Evolutionary conservation across 1,140 invertebrate genomes (phyloP).

Genomic region (Macrosteles quadrilineatus): DNA sequence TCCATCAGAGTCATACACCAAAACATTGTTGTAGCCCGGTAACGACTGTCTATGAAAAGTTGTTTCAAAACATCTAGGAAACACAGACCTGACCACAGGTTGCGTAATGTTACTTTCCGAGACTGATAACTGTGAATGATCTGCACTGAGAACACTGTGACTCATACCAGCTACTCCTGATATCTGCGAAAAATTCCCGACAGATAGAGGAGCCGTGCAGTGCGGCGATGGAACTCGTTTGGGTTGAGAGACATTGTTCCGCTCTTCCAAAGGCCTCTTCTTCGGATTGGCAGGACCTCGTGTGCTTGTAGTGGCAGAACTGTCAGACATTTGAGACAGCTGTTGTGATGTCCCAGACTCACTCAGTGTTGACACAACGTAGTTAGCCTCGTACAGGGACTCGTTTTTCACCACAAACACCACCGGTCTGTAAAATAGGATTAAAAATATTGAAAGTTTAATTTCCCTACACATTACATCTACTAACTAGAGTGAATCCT

Average conservation of each 20-base stretch:
- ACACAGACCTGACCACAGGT: neutral
- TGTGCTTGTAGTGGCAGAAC: neutral
- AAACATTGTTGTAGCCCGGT: constrained; percentile 9
- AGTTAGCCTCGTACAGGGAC: constrained; percentile 5
- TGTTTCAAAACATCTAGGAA: constrained; percentile 5
- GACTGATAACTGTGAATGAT: neutral
- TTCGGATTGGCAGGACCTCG: neutral
- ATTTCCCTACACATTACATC: neutral
- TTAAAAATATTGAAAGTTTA: neutral
- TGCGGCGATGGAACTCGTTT: neutral
- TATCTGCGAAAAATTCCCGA: too few relatives aligned
- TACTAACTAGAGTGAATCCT: too few relatives aligned
- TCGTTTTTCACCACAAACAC: constrained; percentile 19
- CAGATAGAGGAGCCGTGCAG: neutral
- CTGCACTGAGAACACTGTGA: too few relatives aligned
- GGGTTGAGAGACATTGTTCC: neutral
- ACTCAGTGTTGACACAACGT: constrained; percentile 19
- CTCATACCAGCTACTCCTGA: too few relatives aligned
- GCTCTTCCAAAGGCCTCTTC: neutral
- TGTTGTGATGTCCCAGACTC: constrained; percentile 1
- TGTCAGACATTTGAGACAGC: constrained; percentile 6
- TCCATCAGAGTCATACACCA: constrained; percentile 22
- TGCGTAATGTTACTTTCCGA: neutral
- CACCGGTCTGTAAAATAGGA: constrained; percentile 6
- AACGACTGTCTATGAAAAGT: constrained; percentile 4